A percentile compares a stretch with the other conserved stretches of the same genome.
Evolutionary conservation across 2,113 vertebrate species (phyloP).

Genomic region (Hemicordylus capensis): DNA sequence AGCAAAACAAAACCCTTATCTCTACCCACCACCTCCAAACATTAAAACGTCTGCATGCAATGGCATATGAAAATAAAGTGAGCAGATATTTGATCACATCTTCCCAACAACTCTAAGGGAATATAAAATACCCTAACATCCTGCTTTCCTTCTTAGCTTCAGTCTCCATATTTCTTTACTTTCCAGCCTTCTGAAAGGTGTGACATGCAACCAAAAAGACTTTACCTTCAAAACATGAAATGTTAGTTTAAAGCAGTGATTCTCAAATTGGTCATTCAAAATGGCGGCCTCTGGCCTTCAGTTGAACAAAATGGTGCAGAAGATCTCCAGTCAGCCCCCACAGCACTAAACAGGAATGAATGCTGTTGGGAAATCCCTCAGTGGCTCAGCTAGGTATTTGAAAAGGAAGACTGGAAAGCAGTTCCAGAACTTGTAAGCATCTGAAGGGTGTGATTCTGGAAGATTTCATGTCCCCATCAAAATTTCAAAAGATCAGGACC

Average conservation of each 20-base stretch:
- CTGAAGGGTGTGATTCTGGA: neutral
- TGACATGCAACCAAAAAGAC: constrained; percentile 27
- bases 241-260: neutral
- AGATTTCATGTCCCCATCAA: neutral
- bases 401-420: neutral
- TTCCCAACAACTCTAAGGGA: neutral
- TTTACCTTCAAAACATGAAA: constrained; percentile 26
- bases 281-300: neutral
- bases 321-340: neutral
- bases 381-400: neutral
- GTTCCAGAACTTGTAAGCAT: neutral
- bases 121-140: neutral
- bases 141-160: neutral
- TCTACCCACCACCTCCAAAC: neutral
- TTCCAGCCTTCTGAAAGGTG: neutral
- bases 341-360: neutral
- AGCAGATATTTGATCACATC: neutral
- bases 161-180: constrained; percentile 10
- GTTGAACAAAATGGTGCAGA: neutral
- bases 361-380: neutral
- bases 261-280: neutral
- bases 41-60: neutral
- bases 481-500: accelerated
- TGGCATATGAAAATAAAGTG: neutral
- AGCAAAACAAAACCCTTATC: constrained; percentile 8